Evolutionary conservation across 2,797 vertebrate species (phyloP).

Genomic region (Calcarius lapponicus): DNA sequence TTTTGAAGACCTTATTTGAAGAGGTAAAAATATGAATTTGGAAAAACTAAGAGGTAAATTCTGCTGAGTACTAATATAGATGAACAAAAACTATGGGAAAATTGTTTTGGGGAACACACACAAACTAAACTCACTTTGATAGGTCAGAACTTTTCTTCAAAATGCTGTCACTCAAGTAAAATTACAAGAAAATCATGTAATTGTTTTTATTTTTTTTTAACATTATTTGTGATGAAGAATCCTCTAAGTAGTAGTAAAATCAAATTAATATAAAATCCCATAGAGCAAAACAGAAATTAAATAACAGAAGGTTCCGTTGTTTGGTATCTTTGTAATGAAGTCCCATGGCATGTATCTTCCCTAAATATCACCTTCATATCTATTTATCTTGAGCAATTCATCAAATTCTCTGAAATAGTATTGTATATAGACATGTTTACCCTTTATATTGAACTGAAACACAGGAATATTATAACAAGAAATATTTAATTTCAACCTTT

Average conservation of each 20-base stretch:
- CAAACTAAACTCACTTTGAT: background rate
- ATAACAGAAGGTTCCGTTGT: background rate
- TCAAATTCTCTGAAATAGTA: background rate
- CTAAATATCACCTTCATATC: background rate
- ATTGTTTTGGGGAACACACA: background rate
- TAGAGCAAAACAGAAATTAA: background rate
- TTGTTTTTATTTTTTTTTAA: background rate
- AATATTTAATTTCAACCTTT: slow-evolving; percentile 81
- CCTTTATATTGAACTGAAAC: background rate
- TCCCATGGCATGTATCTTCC: background rate
- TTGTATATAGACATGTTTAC: background rate
- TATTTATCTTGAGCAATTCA: background rate
- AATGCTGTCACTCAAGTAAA: background rate
- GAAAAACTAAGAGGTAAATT: background rate
- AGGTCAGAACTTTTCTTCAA: background rate
- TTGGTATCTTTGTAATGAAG: background rate
- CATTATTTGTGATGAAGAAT: background rate
- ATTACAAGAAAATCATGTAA: background rate
- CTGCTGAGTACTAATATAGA: background rate
- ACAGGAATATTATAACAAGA: background rate
- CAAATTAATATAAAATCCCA: background rate
- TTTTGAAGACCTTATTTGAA: background rate
- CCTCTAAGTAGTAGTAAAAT: background rate
- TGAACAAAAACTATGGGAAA: background rate
- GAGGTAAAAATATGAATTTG: background rate